A percentile compares a stretch with the other conserved stretches of the same genome.
These are phyloP conservation scores for Hipparchia sbordonii DNA, from an alignment of 2,888 invertebrate species.

Conservation along the genomic window DNA sequence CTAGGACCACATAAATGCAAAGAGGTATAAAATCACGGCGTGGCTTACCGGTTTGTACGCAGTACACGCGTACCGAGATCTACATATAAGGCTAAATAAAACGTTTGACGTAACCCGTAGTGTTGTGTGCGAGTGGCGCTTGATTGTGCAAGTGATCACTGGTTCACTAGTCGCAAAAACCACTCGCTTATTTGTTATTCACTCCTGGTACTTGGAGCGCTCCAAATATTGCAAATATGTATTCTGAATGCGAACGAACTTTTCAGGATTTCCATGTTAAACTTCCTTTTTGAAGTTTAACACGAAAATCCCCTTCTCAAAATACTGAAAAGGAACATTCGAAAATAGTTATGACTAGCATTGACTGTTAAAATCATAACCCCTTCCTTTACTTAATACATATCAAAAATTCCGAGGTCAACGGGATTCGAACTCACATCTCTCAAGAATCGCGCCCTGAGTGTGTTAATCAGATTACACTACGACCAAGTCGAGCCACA, in stretches of 20 bases:
- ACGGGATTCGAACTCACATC: too few relatives aligned
- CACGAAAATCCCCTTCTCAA: too few relatives aligned
- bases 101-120: constrained; percentile 75
- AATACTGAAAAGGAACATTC: too few relatives aligned
- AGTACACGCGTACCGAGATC: constrained; percentile 61
- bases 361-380: too few relatives aligned
- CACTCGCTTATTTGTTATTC: constrained; percentile 54
- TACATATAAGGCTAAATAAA: constrained; percentile 73
- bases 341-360: too few relatives aligned
- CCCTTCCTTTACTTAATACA: too few relatives aligned
- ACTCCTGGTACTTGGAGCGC: constrained; percentile 63
- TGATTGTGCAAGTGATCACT: constrained; percentile 63
- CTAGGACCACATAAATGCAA: constrained; percentile 62
- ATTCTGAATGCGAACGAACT: background rate
- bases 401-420: too few relatives aligned
- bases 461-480: too few relatives aligned
- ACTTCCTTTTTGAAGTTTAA: background rate
- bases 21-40: constrained; percentile 52
- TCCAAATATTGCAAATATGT: constrained; percentile 29
- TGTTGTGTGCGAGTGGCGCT: constrained; percentile 61
- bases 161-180: constrained; percentile 60
- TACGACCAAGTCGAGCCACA: too few relatives aligned
- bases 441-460: too few relatives aligned
- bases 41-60: constrained; percentile 58
- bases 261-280: background rate